phyloP scores from a whole-genome alignment of 1,140 invertebrate species.

The Plectrocnemia conspersa region DNA sequence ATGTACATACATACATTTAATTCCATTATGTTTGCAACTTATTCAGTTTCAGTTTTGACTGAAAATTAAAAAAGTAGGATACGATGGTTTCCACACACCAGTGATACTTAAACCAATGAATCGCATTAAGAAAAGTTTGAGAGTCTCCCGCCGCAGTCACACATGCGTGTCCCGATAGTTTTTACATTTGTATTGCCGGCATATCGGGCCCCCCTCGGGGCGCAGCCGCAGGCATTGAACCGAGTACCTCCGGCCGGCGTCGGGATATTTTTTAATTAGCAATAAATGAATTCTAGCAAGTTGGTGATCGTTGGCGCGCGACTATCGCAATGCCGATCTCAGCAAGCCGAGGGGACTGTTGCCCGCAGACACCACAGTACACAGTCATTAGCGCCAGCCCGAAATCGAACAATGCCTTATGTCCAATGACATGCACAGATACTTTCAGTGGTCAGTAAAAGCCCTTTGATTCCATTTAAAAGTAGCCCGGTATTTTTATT shows the following conservation, averaged over 20 bases:
- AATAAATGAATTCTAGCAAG: constrained; percentile 34
- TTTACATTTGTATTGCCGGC: background rate
- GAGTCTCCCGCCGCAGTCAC: background rate
- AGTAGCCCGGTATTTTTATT: too few species aligned
- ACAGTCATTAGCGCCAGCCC: constrained; percentile 4
- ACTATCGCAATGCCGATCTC: constrained; percentile 24
- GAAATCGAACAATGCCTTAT: background rate
- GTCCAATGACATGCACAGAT: too few species aligned
- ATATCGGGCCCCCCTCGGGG: constrained; percentile 2
- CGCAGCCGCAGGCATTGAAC: constrained; percentile 20
- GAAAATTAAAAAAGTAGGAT: too few species aligned
- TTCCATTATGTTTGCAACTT: too few species aligned
- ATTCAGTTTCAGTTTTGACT: too few species aligned
- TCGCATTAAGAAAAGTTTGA: too few species aligned
- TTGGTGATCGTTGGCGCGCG: constrained; percentile 29
- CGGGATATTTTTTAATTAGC: constrained; percentile 34
- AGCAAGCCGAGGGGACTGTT: constrained; percentile 12
- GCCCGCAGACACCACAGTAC: background rate
- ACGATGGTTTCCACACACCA: too few species aligned
- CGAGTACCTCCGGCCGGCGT: constrained; percentile 19
- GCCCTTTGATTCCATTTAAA: too few species aligned
- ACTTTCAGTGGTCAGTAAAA: too few species aligned
- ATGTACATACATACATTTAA: too few species aligned
- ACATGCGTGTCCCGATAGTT: constrained; percentile 8
- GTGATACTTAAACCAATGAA: too few species aligned